A percentile compares a stretch with the other conserved stretches of the same genome.
phyloP scores from a whole-genome alignment of 1,140 invertebrate species.

The Trachymyrmex cornetzi region DNA sequence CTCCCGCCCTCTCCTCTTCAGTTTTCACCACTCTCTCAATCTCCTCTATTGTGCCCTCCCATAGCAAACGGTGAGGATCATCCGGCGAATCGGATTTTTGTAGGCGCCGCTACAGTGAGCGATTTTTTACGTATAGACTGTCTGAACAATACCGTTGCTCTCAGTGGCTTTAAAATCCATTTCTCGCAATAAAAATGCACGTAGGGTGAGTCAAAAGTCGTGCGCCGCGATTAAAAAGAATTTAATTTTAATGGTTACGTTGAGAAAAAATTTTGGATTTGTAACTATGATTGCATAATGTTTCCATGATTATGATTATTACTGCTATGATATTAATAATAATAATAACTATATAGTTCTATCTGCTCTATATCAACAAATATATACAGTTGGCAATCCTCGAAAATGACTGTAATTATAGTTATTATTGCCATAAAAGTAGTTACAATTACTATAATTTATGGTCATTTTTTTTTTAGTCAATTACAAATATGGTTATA shows the following conservation, averaged over 20 bases:
- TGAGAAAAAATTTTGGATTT: no score
- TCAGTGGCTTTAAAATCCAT: slow-evolving; percentile 38
- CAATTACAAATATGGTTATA: no score
- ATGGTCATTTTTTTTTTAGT: no score
- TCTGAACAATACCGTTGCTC: slow-evolving; percentile 24
- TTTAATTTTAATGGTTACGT: neutral
- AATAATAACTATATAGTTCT: no score
- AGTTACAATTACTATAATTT: no score
- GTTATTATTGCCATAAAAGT: no score
- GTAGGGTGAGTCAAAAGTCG: neutral
- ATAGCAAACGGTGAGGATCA: slow-evolving; percentile 76
- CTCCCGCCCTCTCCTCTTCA: neutral
- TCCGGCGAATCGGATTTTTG: slow-evolving; percentile 83
- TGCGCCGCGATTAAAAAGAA: neutral
- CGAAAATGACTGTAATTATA: no score
- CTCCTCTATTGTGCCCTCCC: slow-evolving; percentile 78
- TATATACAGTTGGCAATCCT: no score
- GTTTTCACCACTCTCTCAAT: slow-evolving; percentile 52
- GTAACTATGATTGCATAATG: no score
- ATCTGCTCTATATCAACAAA: no score
- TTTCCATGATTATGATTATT: no score
- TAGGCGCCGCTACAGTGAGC: slow-evolving; percentile 65
- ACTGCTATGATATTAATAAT: no score
- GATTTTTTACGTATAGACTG: slow-evolving; percentile 31
- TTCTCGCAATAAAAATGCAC: neutral